Evolutionary conservation across 2,888 invertebrate species (phyloP), one percentile per base, ranked within the genome.

Genomic region (Sinohyriopsis cumingii): DNA sequence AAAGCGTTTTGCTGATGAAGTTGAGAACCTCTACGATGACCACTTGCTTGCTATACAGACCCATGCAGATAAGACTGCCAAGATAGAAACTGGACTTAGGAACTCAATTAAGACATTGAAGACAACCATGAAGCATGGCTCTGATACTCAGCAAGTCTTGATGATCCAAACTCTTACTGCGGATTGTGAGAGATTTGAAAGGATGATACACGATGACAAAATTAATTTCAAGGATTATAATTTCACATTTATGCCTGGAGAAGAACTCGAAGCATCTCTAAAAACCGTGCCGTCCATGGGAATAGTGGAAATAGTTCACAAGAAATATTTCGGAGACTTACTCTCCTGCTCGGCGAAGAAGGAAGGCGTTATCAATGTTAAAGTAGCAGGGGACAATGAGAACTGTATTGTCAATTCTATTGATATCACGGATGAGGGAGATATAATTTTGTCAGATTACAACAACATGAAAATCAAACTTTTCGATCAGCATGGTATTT

Each of bases 351-450:
- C 77, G 4, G 77, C 77, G 7, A 75, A 77, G 65, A 77, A 77
- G 59, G 73, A 70, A 55, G 73, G 77, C 12, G 73, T 77, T 53
- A 67, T 77, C 6, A 77, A 75, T 60, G 77, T 71, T 1, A 77
- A 77, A 55, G 63, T 77, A 6, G 72, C 73, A 67, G 77, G 77
- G 22, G 77, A 77, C 59, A 56, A 72, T 22, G 75, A 77, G 59
- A 71, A 71, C 45, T 72, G 75, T 45, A 77, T 77, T 59, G 73
- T 75, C 67, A 77, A 77, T 45, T 77, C 77, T 0, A 70, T 77
- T 28, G 77, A 77, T 62, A 72, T 77, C 45, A 65, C 69, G 5
- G 77, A 77, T 3, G 63, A 69, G 12, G 77, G 77, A 5, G 77
- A 77, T 6, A 67, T 77, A 24, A 72, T 77, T 56, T 20, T 77